Evolutionary conservation across 2,888 invertebrate species (phyloP), one percentile per base, ranked within the genome.

Genomic region (Noctua pronuba): DNA sequence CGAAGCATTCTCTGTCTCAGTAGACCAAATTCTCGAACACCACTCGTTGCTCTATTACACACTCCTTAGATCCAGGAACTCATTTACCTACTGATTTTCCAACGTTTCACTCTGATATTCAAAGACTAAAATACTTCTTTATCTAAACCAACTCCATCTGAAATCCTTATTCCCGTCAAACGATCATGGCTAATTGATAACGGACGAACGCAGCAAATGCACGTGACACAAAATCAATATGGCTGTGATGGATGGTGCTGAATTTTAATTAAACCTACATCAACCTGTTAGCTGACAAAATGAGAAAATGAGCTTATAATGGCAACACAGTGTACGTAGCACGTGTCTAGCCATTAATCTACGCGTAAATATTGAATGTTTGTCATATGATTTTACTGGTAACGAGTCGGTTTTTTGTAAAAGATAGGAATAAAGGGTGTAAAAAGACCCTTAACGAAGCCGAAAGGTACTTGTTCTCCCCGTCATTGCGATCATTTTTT

Each of bases 241-340:
- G 86, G 89, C 91, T 85, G 76, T 95, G 96, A 96, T 96, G 94
- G 95, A 96, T 95, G 95, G 90, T 91, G 92, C 92, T 92, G 94
- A 93, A 94, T 95, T 95, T 96, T 96, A 96, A 96, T 96, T 95
- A 96, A 95, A 94, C 93, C 92, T 94, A 90, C 94, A 94, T 95
- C 95, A 94, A 93, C 94, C 94, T 92, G 94, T 92, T 94, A 93
- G 93, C 91, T 92, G 92, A 94, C 94, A 92, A 95, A 95, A 96
- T 96, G 95, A 94, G 95, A 92, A 95, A 95, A 96, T 96, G 95
- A 94, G 95, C 93, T 95, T 95, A 94, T 95, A 94, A 95, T 95
- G 91, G 89, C 91, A 88, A 82, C 85, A 81, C 84, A 85, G 87
- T 88, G 86, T 86, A 82, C 80, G 77, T 58, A 78, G 76, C 80